Conservation (phyloP, 2,888 invertebrate species). For the Leptinotarsa peninsularis region DNA sequence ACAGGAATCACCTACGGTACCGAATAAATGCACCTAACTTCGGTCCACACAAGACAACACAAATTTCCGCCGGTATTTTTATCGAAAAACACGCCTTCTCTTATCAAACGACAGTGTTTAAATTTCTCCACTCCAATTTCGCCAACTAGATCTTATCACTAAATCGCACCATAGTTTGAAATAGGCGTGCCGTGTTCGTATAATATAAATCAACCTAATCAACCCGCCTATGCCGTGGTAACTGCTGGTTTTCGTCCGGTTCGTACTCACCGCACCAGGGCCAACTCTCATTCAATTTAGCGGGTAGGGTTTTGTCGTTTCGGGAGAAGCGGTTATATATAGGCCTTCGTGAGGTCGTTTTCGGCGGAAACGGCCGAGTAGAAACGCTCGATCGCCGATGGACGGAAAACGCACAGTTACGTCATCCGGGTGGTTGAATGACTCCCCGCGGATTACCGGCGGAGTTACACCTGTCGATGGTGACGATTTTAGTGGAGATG, state of each 20-base stretch:
- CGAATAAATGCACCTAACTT: background rate
- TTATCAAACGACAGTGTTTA: no score
- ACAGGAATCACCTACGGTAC: background rate
- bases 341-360: slow-evolving; percentile 1
- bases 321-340: slow-evolving; percentile 15
- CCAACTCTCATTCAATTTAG: background rate
- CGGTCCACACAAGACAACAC: background rate
- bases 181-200: slow-evolving; percentile 13
- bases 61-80: background rate
- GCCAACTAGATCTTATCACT: slow-evolving; percentile 1
- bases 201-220: background rate
- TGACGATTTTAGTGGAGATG: background rate
- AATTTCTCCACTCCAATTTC: background rate
- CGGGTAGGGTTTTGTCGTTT: background rate
- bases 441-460: background rate
- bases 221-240: background rate
- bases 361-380: background rate
- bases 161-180: slow-evolving; percentile 7
- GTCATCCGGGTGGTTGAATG: slow-evolving; percentile 14
- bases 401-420: slow-evolving; percentile 6
- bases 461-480: slow-evolving; percentile 9
- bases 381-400: slow-evolving; percentile 2
- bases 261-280: background rate
- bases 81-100: background rate
- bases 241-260: background rate